Evolutionary conservation across 2,113 vertebrate genomes (phyloP).

Genomic region (Cynopterus brachyotis): DNA sequence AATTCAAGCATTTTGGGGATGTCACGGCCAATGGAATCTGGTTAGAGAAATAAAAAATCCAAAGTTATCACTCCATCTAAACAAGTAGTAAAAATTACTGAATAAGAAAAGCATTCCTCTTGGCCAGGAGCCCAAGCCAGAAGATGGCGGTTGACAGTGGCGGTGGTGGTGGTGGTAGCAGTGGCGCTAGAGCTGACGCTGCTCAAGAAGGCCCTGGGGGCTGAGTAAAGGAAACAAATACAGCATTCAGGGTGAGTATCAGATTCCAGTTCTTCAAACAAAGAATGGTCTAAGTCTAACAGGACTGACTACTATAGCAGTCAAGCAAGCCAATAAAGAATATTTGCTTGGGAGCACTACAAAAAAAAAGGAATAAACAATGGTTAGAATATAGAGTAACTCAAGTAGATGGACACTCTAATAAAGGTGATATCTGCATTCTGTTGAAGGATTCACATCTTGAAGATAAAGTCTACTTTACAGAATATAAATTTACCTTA

Average conservation of each 20-base stretch:
- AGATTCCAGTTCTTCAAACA: conserved; percentile 94
- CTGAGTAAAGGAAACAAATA: too few species aligned
- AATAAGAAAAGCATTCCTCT: not conserved
- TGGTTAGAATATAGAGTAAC: conserved; percentile 95
- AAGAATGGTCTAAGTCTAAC: conserved; percentile 88
- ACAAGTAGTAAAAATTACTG: conserved; percentile 49
- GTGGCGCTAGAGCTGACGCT: too few species aligned
- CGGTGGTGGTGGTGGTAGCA: too few species aligned
- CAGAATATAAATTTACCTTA: conserved; percentile 92
- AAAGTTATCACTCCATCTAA: conserved; percentile 44
- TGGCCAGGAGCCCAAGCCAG: too few species aligned
- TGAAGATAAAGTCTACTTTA: conserved; percentile 96
- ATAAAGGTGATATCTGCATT: conserved; percentile 86
- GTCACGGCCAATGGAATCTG: conserved; percentile 89
- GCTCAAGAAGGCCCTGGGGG: too few species aligned
- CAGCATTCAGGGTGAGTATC: too few species aligned
- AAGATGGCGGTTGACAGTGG: too few species aligned
- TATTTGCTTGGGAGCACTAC: conserved; percentile 89
- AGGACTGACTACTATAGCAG: conserved; percentile 92
- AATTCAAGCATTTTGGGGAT: conserved; percentile 90
- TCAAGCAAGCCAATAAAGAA: conserved; percentile 88
- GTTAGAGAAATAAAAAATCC: not conserved
- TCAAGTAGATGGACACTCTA: conserved; percentile 83
- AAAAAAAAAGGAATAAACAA: conserved; percentile 91
- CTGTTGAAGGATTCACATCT: conserved; percentile 94